These are phyloP conservation scores for Teleogryllus occipitalis DNA, from an alignment of 1,140 invertebrate genomes.

Conservation along the genomic window DNA sequence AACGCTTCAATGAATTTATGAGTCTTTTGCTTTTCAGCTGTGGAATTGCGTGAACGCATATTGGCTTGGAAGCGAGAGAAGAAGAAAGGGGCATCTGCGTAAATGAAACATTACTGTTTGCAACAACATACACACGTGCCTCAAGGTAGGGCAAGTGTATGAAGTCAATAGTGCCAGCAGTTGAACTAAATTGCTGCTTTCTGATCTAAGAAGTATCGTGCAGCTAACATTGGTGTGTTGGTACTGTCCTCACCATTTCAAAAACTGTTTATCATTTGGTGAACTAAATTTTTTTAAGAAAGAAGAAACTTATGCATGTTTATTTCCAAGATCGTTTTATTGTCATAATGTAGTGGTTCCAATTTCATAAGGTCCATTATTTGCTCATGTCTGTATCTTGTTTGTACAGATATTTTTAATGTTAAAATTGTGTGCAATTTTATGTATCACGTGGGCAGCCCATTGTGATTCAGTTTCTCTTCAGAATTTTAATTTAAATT, in stretches of 20 bases:
- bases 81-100: conserved; percentile 35
- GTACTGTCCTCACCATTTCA: background rate
- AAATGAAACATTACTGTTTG: background rate
- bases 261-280: background rate
- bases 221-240: background rate
- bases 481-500: too few species aligned
- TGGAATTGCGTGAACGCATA: conserved; percentile 69
- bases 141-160: background rate
- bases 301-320: background rate
- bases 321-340: background rate
- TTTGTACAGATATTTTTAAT: conserved; percentile 6
- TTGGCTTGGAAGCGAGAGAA: conserved; percentile 67
- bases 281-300: background rate
- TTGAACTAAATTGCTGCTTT: background rate
- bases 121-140: background rate
- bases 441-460: background rate
- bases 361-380: background rate
- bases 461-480: too few species aligned
- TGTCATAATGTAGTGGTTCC: background rate
- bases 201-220: background rate
- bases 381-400: background rate
- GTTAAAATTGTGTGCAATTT: conserved; percentile 1
- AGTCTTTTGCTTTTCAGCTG: conserved; percentile 41
- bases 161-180: background rate
- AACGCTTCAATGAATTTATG: background rate